Base-by-base conservation (phyloP, 1,140 invertebrate genomes). In the Micrasema minimum region DNA sequence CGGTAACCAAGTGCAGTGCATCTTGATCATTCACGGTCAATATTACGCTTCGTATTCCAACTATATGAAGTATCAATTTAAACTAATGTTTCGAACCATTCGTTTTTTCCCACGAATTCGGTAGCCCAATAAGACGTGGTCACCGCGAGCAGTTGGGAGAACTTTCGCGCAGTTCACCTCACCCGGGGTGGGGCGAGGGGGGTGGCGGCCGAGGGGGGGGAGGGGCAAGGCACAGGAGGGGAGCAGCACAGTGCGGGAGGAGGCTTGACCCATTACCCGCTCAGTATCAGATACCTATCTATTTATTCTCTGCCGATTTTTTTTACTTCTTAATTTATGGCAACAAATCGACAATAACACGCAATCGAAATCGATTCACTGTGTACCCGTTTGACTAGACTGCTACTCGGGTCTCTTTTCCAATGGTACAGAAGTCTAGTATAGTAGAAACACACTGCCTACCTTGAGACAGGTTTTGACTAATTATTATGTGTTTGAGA, bases 111-210 rank as follows among this genome's bases (percentile, higher is more conserved):
- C n/a, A n/a, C n/a, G n/a, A n/a, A n/a, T n/a, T n/a, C n/a, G n/a
- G n/a, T n/a, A n/a, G n/a, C n/a, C n/a, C n/a, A n/a, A n/a, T n/a
- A n/a, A n/a, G n/a, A n/a, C n/a, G n/a, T n/a, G 11, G 45, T 16
- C 18, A n/a, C n/a, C n/a, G n/a, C n/a, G 35, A 57, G 53, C 53
- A 31, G 53, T 57, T 20, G 53, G 53, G 16, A 18, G 53, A 35
- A 57, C 53, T 57, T 57, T 57, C 53, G 53, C 53, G 53, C 53
- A n/a, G n/a, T n/a, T n/a, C n/a, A n/a, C n/a, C n/a, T n/a, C n/a
- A n/a, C n/a, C n/a, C n/a, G n/a, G n/a, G 26, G n/a, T 35, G 18
- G 50, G 23, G 11, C n/a, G 53, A 7, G 12, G 22, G 23, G 23
- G 23, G 51, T 2, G 1, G 31, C 26, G 26, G 31, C n/a, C n/a